Evolutionary conservation across 2,888 invertebrate species (phyloP).

Genomic region (Rhyacophila evoluta): DNA sequence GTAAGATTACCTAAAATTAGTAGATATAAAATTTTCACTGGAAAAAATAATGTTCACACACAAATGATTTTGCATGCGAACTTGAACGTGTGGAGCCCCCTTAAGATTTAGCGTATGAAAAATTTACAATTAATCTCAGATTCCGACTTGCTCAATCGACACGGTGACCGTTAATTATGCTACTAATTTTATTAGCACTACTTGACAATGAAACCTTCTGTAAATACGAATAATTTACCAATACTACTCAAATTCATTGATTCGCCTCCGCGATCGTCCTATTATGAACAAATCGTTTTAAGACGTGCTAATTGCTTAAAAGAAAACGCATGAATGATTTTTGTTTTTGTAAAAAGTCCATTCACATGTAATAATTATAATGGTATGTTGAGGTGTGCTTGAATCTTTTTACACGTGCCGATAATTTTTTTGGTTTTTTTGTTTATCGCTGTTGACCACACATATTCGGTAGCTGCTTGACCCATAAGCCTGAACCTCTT

Average conservation of each 20-base stretch:
- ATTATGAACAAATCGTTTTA: slow-evolving; percentile 18
- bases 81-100: no score
- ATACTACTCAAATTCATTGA: not conserved
- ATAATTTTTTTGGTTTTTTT: no score
- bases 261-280: not conserved
- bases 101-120: no score
- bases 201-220: not conserved
- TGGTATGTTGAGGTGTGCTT: not conserved
- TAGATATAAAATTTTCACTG: no score
- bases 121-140: no score
- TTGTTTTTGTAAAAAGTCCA: not conserved
- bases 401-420: not conserved
- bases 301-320: not conserved
- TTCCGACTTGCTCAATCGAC: no score
- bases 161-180: not conserved
- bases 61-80: no score
- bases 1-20: no score
- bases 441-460: no score
- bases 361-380: not conserved
- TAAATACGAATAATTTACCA: not conserved
- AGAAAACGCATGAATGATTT: slow-evolving; percentile 6
- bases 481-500: no score
- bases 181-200: not conserved
- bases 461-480: no score
- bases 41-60: no score